Evolutionary conservation across 2,888 invertebrate species (phyloP).

Genomic region (Sepioteuthis lessoniana): DNA sequence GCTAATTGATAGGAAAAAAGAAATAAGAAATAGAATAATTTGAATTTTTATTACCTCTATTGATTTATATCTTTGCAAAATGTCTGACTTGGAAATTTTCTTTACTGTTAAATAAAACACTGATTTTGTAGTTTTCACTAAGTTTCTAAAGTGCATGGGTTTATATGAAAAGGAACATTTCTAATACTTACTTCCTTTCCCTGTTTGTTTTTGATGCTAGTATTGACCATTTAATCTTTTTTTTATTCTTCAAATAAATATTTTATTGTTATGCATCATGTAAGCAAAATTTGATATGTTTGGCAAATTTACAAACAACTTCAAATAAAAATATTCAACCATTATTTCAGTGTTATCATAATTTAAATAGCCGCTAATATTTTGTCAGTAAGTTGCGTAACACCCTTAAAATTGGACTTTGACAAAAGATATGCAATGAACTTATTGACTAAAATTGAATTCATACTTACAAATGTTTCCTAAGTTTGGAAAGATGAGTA

Average conservation of each 20-base stretch:
- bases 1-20: neutral
- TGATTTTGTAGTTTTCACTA: neutral
- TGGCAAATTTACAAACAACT: neutral
- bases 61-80: neutral
- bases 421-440: too few relatives aligned
- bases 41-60: neutral
- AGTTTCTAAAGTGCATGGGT: neutral
- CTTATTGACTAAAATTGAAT: too few relatives aligned
- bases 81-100: neutral
- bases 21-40: neutral
- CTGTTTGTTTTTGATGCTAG: neutral
- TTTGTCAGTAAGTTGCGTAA: too few relatives aligned
- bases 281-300: neutral
- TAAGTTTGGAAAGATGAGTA: too few relatives aligned
- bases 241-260: neutral
- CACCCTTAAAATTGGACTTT: too few relatives aligned
- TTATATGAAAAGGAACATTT: neutral
- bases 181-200: neutral
- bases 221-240: too few relatives aligned
- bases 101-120: neutral
- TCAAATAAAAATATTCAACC: constrained; percentile 6
- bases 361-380: too few relatives aligned
- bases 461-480: too few relatives aligned
- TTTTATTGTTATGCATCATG: neutral
- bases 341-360: neutral